Evolutionary conservation across 2,797 vertebrate species (phyloP), one percentile per base, ranked within the genome.

Genomic region (Poecilia wingei): DNA sequence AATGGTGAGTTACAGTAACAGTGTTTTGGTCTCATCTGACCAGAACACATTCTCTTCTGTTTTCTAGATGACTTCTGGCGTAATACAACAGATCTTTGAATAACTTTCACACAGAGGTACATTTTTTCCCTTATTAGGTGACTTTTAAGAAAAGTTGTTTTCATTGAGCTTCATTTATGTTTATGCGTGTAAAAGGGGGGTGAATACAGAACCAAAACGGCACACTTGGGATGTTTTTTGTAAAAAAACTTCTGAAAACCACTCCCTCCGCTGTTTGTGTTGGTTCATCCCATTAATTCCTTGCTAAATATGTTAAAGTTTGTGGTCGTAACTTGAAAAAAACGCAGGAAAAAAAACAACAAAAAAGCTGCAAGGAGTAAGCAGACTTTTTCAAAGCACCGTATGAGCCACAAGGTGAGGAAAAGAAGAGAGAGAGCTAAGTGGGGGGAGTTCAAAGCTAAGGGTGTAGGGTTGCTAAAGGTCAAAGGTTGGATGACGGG

Each of bases 401-500:
- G 16, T 25, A 74, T n/a, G 78, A 75, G 61, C 72, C 33, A 80
- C 83, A 82, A 83, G 87, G 85, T 82, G 77, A 86, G 81, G 82
- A 74, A 80, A 49, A 85, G 82, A 80, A 53, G 86, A 85, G 79
- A 87, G 79, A 82, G 1, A 86, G 89, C 74, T 84, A 20, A 83
- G 88, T 78, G 83, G 49, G 20, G 22, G 1, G 78, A 76, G 25
- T 20, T 78, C 46, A 85, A 80, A 81, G 76, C 80, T 78, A 84
- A 75, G 79, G 89, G 80, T 84, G 71, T 84, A 81, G 82, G 84
- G 77, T 87, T 85, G 83, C 80, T 81, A 82, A 75, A 75, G 86
- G 87, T 85, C 81, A 88, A 79, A 84, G 85, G 81, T 88, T 25
- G 81, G 88, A 87, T 88, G 86, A 87, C 79, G 79, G 81, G 51